Conservation (phyloP, 1,140 invertebrate species). For the Chymomyza costata region DNA sequence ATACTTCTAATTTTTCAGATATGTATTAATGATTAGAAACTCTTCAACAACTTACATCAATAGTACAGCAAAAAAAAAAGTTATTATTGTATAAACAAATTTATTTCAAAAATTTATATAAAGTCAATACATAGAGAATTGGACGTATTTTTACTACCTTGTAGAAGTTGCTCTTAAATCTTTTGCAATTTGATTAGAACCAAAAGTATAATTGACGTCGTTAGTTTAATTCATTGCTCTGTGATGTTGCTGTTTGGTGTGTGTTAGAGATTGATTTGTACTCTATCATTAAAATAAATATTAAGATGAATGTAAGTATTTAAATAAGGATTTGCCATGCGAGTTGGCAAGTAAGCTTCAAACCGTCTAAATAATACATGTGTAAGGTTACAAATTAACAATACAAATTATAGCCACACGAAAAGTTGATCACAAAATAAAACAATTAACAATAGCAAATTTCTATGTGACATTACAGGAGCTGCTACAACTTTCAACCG, state of each 20-base stretch:
- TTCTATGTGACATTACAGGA: constrained; percentile 72
- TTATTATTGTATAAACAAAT: constrained; percentile 64
- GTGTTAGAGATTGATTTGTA: constrained; percentile 65
- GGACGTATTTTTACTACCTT: constrained; percentile 45
- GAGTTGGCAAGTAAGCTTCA: constrained; percentile 19
- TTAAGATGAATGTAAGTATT: constrained; percentile 39
- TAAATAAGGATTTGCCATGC: constrained; percentile 36
- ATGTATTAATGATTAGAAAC: too few relatives aligned
- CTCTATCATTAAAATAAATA: constrained; percentile 52
- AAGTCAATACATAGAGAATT: constrained; percentile 46
- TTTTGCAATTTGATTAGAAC: too few relatives aligned
- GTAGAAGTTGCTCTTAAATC: too few relatives aligned
- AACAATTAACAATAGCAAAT: constrained; percentile 34
- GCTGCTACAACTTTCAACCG: constrained; percentile 68
- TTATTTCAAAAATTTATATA: constrained; percentile 50
- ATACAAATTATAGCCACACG: constrained; percentile 57
- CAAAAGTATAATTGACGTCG: constrained; percentile 55
- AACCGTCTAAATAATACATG: constrained; percentile 12
- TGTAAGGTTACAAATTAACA: constrained; percentile 46
- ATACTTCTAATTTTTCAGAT: too few relatives aligned
- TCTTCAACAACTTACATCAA: too few relatives aligned
- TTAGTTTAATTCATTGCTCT: constrained; percentile 47
- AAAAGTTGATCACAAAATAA: constrained; percentile 62
- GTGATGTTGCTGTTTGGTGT: constrained; percentile 22
- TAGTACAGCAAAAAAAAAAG: too few relatives aligned